phyloP scores from a whole-genome alignment of 23 tunicate genomes.

The Botrylloides violaceus region DNA sequence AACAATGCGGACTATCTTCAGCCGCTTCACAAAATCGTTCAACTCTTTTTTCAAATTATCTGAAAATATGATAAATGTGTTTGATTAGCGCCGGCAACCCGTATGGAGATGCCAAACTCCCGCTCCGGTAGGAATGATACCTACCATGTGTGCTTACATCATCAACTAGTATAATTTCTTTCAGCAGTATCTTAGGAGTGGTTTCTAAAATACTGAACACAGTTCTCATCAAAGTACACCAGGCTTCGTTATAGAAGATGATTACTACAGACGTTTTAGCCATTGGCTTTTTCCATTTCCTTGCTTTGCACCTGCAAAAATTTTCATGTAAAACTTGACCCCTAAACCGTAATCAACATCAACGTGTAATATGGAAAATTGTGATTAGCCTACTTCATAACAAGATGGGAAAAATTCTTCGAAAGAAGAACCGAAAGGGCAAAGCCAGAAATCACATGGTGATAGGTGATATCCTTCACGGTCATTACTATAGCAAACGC shows the following conservation, averaged over 20 bases:
- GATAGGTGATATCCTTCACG: too few relatives aligned
- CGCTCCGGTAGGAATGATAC: background rate
- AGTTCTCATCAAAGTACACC: background rate
- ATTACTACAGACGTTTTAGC: background rate
- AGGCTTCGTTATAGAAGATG: constrained; percentile 1
- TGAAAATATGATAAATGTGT: too few relatives aligned
- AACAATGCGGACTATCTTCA: background rate
- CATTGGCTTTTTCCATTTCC: background rate
- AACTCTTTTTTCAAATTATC: background rate
- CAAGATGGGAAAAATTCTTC: too few relatives aligned
- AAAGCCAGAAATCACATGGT: too few relatives aligned
- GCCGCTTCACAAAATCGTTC: background rate
- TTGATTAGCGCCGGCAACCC: too few relatives aligned
- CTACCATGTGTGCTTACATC: background rate
- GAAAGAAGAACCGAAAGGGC: too few relatives aligned
- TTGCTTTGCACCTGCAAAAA: background rate
- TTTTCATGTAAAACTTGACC: too few relatives aligned
- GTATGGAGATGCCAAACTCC: too few relatives aligned
- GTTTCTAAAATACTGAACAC: background rate
- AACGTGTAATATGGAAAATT: too few relatives aligned
- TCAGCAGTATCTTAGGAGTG: background rate
- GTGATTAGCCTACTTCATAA: too few relatives aligned
- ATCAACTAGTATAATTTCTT: background rate
- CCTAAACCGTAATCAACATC: too few relatives aligned
- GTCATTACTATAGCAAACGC: too few relatives aligned